A percentile compares a stretch with the other conserved stretches of the same genome.
phyloP scores from a whole-genome alignment of 2,888 invertebrate species.

The Calliphora vomitoria region DNA sequence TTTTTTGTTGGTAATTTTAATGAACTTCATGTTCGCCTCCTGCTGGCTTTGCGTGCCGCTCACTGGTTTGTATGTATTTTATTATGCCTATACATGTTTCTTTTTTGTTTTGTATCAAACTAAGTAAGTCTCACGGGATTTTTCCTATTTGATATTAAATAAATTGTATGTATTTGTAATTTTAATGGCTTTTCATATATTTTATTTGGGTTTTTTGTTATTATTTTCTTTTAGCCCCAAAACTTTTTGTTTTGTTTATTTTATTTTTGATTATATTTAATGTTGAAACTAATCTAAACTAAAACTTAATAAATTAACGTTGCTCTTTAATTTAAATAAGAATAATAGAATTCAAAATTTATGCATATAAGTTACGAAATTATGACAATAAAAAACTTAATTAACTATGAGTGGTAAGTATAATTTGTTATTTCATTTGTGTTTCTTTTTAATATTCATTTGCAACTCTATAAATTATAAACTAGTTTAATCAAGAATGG shows the following conservation, averaged over 20 bases:
- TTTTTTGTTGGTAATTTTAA: not conserved
- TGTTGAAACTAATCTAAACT: not conserved
- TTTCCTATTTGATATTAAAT: slow-evolving; percentile 14
- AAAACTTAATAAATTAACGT: slow-evolving; percentile 1
- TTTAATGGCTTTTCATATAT: slow-evolving; percentile 49
- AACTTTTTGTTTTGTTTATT: slow-evolving; percentile 1
- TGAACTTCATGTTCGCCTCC: too few relatives aligned
- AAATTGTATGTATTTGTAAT: slow-evolving; percentile 39
- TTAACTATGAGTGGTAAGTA: too few relatives aligned
- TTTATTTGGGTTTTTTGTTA: not conserved
- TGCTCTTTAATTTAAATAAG: not conserved
- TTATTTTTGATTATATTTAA: not conserved
- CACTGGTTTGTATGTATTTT: not conserved
- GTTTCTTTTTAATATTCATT: too few relatives aligned
- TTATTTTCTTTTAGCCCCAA: not conserved
- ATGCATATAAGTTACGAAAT: not conserved
- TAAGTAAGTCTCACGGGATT: slow-evolving; percentile 34
- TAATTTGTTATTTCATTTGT: too few relatives aligned
- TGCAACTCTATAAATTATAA: too few relatives aligned
- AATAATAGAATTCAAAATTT: not conserved
- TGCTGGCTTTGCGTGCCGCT: too few relatives aligned
- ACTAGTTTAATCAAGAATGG: too few relatives aligned
- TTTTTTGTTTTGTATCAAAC: not conserved
- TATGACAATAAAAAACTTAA: too few relatives aligned
- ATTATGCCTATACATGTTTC: not conserved